Evolutionary conservation across 2,888 invertebrate genomes (phyloP).

Genomic region (Congeria kusceri): DNA sequence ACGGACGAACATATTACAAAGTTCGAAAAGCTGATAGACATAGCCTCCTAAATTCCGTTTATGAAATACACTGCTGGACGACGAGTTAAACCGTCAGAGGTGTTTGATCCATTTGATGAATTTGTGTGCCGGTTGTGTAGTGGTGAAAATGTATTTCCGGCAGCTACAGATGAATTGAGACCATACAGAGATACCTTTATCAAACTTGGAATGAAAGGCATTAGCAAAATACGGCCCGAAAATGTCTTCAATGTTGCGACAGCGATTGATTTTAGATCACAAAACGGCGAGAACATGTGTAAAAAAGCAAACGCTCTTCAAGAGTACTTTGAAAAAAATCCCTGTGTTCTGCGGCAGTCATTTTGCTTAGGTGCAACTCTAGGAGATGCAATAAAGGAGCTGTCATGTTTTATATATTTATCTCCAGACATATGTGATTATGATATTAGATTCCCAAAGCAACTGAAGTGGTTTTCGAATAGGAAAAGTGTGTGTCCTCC

Average conservation of each 20-base stretch:
- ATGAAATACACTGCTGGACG: slow-evolving; percentile 15
- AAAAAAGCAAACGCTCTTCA: slow-evolving; percentile 17
- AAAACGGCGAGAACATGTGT: neutral
- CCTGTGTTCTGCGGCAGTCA: neutral
- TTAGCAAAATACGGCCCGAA: neutral
- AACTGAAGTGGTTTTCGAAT: neutral
- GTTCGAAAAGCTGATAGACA: neutral
- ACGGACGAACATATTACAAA: neutral
- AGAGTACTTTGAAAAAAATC: neutral
- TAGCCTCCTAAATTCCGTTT: slow-evolving; percentile 34
- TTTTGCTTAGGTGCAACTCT: neutral
- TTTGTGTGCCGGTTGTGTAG: neutral
- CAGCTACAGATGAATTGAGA: neutral
- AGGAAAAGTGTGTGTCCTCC: slow-evolving; percentile 1
- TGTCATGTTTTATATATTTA: neutral
- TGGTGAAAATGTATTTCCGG: slow-evolving; percentile 5
- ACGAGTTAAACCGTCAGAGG: slow-evolving; percentile 32
- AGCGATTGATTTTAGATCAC: neutral
- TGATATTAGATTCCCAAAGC: neutral
- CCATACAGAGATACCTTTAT: neutral
- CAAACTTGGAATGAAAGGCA: slow-evolving; percentile 7
- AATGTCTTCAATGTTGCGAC: slow-evolving; percentile 1
- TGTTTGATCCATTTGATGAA: slow-evolving; percentile 42
- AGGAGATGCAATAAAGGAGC: neutral
- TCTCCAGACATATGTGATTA: neutral